phyloP scores from a whole-genome alignment of 2,113 vertebrate genomes.

The Gorsachius goisagi region DNA sequence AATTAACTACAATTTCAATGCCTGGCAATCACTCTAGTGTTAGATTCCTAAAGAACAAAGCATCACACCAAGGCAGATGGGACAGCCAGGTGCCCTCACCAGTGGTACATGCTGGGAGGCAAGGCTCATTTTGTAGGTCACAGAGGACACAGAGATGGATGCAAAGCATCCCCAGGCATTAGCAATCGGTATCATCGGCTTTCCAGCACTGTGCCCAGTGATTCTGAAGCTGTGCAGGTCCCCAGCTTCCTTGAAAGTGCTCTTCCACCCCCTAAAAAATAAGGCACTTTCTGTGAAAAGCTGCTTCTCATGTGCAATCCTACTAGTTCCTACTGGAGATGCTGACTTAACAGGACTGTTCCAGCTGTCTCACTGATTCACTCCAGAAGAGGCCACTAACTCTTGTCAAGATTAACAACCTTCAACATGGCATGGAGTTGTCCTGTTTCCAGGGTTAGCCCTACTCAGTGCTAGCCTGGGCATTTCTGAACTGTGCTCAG shows the following conservation, averaged over 20 bases:
- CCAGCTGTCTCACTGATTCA: not conserved
- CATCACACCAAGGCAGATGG: not conserved
- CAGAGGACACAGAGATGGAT: not conserved
- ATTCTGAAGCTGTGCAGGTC: not conserved
- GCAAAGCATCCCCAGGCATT: not conserved
- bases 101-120: not conserved
- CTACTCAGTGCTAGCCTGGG: not conserved
- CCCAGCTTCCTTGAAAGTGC: not conserved
- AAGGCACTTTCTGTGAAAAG: not conserved
- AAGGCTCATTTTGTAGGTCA: not conserved
- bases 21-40: not conserved
- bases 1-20: not conserved
- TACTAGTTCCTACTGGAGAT: not conserved
- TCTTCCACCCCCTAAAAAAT: not conserved
- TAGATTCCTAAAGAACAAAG: not conserved
- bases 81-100: not conserved
- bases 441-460: not conserved
- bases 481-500: not conserved
- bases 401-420: not conserved
- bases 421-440: not conserved
- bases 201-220: not conserved
- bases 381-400: not conserved
- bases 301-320: not conserved
- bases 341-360: not conserved
- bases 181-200: not conserved